Conservation (phyloP, 30 jellyfish, hydroid and myxozoan genomes). For the Turritopsis dohrnii region DNA sequence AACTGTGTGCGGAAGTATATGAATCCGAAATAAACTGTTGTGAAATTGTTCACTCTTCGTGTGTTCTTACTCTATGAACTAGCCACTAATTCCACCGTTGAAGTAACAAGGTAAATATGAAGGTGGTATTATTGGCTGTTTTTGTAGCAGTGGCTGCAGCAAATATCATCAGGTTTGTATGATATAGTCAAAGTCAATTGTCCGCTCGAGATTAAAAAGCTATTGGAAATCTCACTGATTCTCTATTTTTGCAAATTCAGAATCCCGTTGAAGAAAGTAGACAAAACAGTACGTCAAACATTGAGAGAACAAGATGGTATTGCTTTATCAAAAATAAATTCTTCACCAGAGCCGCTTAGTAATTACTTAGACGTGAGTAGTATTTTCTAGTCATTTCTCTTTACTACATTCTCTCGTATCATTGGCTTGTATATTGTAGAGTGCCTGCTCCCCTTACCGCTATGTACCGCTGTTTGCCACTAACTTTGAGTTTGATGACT, state of each 20-base stretch:
- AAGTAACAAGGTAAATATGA: background rate
- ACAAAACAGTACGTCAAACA: constrained; percentile 20
- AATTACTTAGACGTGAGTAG: constrained; percentile 74
- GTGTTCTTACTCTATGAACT: background rate
- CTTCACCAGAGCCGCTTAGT: constrained; percentile 64
- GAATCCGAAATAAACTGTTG: background rate
- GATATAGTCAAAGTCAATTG: background rate
- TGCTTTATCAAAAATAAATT: background rate
- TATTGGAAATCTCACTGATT: background rate
- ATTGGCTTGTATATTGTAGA: too few species aligned
- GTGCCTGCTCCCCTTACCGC: too few species aligned
- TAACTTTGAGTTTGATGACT: too few species aligned
- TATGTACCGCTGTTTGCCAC: too few species aligned
- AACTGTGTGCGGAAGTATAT: background rate
- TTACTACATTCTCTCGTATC: background rate
- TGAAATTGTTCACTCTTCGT: background rate
- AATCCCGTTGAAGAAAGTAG: constrained; percentile 22
- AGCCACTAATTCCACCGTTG: background rate
- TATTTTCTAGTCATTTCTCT: too few species aligned
- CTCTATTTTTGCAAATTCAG: background rate
- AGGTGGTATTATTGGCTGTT: background rate
- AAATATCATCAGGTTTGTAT: background rate
- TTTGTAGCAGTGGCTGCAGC: background rate
- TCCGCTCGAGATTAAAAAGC: background rate
- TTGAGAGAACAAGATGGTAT: constrained; percentile 19